Base-by-base conservation (phyloP, 2,888 invertebrate species). In the Torymus auratus region DNA sequence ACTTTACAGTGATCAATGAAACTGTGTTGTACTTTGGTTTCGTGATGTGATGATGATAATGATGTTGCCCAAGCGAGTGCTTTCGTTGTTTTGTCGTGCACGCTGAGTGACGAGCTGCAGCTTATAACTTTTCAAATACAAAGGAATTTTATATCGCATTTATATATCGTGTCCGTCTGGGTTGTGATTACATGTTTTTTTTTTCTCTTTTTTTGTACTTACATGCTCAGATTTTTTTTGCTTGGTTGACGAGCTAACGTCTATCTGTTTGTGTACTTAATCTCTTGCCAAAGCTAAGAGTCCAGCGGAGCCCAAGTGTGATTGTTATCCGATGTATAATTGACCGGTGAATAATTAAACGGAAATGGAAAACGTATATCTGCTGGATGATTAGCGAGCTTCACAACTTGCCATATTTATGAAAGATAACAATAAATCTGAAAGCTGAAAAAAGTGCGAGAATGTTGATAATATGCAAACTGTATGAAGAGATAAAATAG, bases 81-180 rank as follows among this genome's bases (percentile, higher is more conserved):
- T 70, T 58, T 58, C 23, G 23, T 58, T 41, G 52, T 61, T 23
- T 68, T 41, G 7, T 50, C 41, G 41, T 41, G 41, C 41, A 41
- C 41, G 41, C 61, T 28, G 52, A 52, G 55, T 64, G 64, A 62
- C 12, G 58, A 61, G 50, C 52, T 53, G 73, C 62, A 55, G 73
- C 73, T 75, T 17, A 56, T 41, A 41, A 41, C 41, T 41, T 50
- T 58, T 20, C 55, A 56, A 20, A 20, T 20, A 62, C 12, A 14
- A 61, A 28, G 20, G 12, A 23, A 61, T 50, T 12, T 28, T 55
- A 55, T 28, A 17, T 67, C 60, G 72, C 78, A 78, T 78, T 72
- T 78, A 78, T 61, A 61, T 41, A 41, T 41, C 52, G 23, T 50
- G 70, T 50, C 53, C 20, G 72, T 67, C 70, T 69, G 71, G 50